Evolutionary conservation across 92 coral and sea anemone species (phyloP), one percentile per base, ranked within the genome.

Genomic region (Porites cylindrica): DNA sequence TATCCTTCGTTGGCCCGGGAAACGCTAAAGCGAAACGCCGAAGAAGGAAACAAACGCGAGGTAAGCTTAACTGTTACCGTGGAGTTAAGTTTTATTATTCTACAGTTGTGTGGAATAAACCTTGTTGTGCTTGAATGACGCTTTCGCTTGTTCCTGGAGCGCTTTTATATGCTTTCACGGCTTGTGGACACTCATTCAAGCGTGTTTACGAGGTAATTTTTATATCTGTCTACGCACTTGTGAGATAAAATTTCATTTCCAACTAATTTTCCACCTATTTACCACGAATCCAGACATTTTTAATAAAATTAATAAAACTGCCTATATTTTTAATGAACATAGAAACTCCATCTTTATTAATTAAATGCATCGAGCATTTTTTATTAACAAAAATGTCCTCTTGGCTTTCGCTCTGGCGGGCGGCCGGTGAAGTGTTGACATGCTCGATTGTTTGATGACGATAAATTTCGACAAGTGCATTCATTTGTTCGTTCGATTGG

Each of bases 41-140:
- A 83, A 64, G 87, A 83, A 63, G 87, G 87, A 14, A 63, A 11
- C 71, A 83, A 83, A 52, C 70, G 87, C 66, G 87, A 83, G 87
- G 87, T 83, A 83, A 13, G 26, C 32, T 26, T 16, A 21, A 16
- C 23, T 59, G 14, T 1, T 20, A 8, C 38, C 54, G 16, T 17
- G n/a, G 18, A 21, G 32, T 70, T 21, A 51, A 56, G 12, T 38
- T 18, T 56, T 10, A 26, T 59, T 18, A 68, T 52, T 80, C 26
- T 66, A 7, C 43, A 67, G 56, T 11, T 50, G 73, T 32, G 16
- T 18, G 14, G 6, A 59, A 77, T 77, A 53, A 50, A 24, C n/a
- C 20, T 80, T 80, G 47, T 23, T 10, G 24, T 29, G 66, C 65
- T 20, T 21, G 29, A 66, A 50, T n/a, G 47, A 5, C 43, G 20